A percentile compares a stretch with the other conserved stretches of the same genome.
Conservation (phyloP, 2,113 vertebrate species). For the Cottus gobio region DNA sequence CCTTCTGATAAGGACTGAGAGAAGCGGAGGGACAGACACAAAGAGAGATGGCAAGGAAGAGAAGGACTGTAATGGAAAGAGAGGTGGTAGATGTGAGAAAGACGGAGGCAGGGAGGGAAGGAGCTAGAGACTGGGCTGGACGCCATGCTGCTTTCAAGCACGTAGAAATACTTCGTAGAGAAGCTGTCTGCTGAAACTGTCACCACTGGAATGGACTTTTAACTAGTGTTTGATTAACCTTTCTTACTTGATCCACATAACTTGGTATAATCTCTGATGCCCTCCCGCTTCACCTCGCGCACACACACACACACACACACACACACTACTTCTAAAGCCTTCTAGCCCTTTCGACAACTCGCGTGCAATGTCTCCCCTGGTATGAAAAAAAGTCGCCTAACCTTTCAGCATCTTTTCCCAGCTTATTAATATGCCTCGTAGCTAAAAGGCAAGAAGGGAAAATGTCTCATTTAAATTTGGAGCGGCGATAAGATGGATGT, state of each 20-base stretch:
- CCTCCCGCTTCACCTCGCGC: constrained; percentile 19
- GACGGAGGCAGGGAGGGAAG: not conserved
- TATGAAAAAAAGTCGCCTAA: constrained; percentile 58
- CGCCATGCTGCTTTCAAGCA: constrained; percentile 5
- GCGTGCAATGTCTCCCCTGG: constrained; percentile 23
- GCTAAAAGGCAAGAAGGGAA: constrained; percentile 76
- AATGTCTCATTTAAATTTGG: constrained; percentile 83
- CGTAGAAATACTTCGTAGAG: constrained; percentile 6
- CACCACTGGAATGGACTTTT: constrained; percentile 45
- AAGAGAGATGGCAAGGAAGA: constrained; percentile 1
- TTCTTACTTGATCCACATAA: constrained; percentile 46
- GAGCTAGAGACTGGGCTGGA: not conserved
- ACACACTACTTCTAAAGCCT: constrained; percentile 33
- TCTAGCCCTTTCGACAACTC: constrained; percentile 44
- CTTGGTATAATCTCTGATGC: constrained; percentile 43
- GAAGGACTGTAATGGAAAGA: constrained; percentile 18
- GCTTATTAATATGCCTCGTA: constrained; percentile 76
- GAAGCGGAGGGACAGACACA: constrained; percentile 24
- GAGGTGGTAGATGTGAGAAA: constrained; percentile 17
- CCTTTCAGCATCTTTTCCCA: constrained; percentile 69
- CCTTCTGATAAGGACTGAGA: constrained; percentile 61
- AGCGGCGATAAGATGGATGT: constrained; percentile 64
- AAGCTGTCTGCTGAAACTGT: constrained; percentile 18
- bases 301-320: constrained; percentile 36
- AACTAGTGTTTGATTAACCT: constrained; percentile 63